Percentiles rank a stretch among this genome's conserved stretches.
Evolutionary conservation across 2,888 invertebrate genomes (phyloP).

Genomic region (Rhabditoides inermis): DNA sequence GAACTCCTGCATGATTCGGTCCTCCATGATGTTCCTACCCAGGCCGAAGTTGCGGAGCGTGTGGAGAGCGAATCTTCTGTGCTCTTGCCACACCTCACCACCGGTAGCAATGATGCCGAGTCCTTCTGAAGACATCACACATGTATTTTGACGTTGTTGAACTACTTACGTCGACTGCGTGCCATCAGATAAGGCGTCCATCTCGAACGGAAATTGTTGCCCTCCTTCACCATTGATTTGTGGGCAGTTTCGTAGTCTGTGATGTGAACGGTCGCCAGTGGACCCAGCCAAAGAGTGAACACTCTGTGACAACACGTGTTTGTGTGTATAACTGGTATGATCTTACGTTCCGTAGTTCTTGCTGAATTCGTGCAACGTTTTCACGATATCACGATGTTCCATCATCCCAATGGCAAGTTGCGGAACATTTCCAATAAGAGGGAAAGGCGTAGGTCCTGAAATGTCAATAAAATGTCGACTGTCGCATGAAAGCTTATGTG

Average conservation of each 20-base stretch:
- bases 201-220: slow-evolving; percentile 8
- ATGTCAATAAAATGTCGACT: too few species aligned
- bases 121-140: slow-evolving; percentile 8
- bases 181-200: slow-evolving; percentile 4
- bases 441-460: slow-evolving; percentile 16
- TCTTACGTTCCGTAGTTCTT: too few species aligned
- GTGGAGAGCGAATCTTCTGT: slow-evolving; percentile 19
- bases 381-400: too few species aligned
- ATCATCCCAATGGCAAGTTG: slow-evolving; percentile 8
- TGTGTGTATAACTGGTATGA: too few species aligned
- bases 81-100: slow-evolving; percentile 16
- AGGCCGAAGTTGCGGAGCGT: slow-evolving; percentile 27
- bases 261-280: slow-evolving; percentile 19
- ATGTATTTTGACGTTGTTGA: too few species aligned
- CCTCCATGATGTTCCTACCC: slow-evolving; percentile 24
- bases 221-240: slow-evolving; percentile 15
- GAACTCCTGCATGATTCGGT: slow-evolving; percentile 21
- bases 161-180: slow-evolving; percentile 6
- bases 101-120: slow-evolving; percentile 15
- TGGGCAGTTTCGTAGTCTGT: slow-evolving; percentile 16
- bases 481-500: too few species aligned
- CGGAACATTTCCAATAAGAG: slow-evolving; percentile 18
- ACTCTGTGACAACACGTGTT: too few species aligned
- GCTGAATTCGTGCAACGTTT: too few species aligned
- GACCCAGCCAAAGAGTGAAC: slow-evolving; percentile 26